Evolutionary conservation across 2,888 invertebrate species (phyloP).

Genomic region (Embidobia sp.): DNA sequence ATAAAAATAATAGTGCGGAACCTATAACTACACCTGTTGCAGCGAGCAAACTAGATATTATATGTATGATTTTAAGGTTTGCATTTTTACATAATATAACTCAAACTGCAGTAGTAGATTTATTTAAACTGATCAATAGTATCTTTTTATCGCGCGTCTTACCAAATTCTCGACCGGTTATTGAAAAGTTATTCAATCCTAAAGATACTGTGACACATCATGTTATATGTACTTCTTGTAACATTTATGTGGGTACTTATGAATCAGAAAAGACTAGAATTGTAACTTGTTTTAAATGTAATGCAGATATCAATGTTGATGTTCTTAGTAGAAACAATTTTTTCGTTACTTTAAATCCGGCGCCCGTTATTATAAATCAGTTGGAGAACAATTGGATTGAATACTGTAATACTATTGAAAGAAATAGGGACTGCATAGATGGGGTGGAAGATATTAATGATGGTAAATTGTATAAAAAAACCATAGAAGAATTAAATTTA

Average conservation of each 20-base stretch:
- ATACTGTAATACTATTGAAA: constrained; percentile 7
- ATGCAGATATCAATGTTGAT: constrained; percentile 6
- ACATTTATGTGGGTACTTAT: constrained; percentile 9
- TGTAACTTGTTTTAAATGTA: constrained; percentile 1
- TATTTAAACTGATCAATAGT: constrained; percentile 17
- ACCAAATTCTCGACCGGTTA: constrained; percentile 29
- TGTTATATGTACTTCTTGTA: constrained; percentile 41
- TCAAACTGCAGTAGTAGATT: constrained; percentile 6
- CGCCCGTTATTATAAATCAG: constrained; percentile 1
- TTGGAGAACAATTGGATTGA: constrained; percentile 14
- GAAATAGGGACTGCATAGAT: neutral
- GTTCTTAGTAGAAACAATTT: constrained; percentile 12
- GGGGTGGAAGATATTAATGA: constrained; percentile 32
- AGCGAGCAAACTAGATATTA: constrained; percentile 1
- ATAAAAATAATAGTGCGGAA: neutral
- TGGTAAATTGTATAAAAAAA: constrained; percentile 39
- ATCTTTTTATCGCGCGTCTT: neutral
- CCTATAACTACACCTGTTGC: neutral
- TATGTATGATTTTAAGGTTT: constrained; percentile 20
- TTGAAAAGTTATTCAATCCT: constrained; percentile 48
- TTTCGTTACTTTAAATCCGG: constrained; percentile 20
- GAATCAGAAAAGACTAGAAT: neutral
- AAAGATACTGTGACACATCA: constrained; percentile 33
- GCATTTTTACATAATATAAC: neutral
- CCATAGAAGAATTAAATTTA: constrained; percentile 24